A percentile compares a stretch with the other conserved stretches of the same genome.
Conservation (phyloP, 2,888 invertebrate species). For the Brachyopa scutellaris region DNA sequence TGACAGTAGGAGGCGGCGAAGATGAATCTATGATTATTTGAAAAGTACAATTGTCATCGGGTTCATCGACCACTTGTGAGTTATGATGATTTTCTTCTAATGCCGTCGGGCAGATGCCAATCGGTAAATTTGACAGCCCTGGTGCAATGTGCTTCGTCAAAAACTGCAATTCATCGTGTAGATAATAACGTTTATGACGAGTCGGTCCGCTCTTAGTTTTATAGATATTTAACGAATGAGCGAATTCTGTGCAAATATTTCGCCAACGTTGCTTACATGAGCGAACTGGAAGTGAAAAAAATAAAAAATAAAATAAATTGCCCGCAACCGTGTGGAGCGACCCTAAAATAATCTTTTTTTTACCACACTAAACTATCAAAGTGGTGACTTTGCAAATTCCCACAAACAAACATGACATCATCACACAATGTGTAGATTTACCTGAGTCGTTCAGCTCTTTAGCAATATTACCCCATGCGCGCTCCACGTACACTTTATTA, state of each 20-base stretch:
- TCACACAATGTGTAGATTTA: slow-evolving; percentile 19
- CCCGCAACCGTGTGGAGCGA: no score
- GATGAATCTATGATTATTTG: slow-evolving; percentile 36
- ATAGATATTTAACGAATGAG: slow-evolving; percentile 78
- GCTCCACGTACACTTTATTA: slow-evolving; percentile 77
- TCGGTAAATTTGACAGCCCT: slow-evolving; percentile 73
- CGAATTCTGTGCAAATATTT: slow-evolving; percentile 79
- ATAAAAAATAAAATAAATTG: not conserved
- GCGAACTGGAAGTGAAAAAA: slow-evolving; percentile 73
- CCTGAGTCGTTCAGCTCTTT: slow-evolving; percentile 76
- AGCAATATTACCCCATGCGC: slow-evolving; percentile 78
- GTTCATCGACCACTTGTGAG: slow-evolving; percentile 1
- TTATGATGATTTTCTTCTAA: slow-evolving; percentile 20
- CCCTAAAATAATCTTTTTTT: not conserved
- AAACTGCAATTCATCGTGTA: slow-evolving; percentile 76
- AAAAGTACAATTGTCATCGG: slow-evolving; percentile 26
- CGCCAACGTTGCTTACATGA: slow-evolving; percentile 80
- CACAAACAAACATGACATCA: slow-evolving; percentile 9
- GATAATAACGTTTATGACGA: slow-evolving; percentile 75
- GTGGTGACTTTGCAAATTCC: no score
- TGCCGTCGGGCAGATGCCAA: slow-evolving; percentile 26
- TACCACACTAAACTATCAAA: no score
- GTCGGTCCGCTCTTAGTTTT: slow-evolving; percentile 75
- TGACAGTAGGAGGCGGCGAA: not conserved
- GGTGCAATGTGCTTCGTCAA: slow-evolving; percentile 73